Percentiles rank a stretch among this genome's conserved stretches.
phyloP scores from a whole-genome alignment of 1,140 invertebrate species.

The Venturia canescens region DNA sequence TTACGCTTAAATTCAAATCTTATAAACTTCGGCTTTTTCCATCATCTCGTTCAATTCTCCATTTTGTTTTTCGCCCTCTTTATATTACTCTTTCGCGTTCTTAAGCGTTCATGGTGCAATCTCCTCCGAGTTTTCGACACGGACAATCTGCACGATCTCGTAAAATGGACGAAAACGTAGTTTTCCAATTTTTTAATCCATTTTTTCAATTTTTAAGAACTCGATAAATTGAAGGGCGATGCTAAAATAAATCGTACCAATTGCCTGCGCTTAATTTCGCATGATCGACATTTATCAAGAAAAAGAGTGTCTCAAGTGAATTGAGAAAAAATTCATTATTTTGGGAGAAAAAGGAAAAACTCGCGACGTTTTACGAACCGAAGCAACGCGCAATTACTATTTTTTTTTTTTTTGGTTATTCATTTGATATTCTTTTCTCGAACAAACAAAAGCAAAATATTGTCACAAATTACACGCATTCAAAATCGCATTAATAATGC shows the following conservation, averaged over 20 bases:
- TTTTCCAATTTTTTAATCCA: not conserved
- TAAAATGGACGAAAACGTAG: constrained; percentile 30
- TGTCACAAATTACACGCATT: too few species aligned
- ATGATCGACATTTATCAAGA: not conserved
- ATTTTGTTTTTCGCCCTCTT: not conserved
- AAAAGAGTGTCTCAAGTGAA: not conserved
- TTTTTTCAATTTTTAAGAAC: constrained; percentile 11
- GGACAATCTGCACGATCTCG: constrained; percentile 7
- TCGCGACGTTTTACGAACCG: not conserved
- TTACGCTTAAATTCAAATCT: constrained; percentile 70
- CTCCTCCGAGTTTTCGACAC: too few species aligned
- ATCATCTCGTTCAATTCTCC: constrained; percentile 37
- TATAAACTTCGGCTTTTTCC: constrained; percentile 62
- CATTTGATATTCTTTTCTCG: too few species aligned
- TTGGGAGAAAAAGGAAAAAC: not conserved
- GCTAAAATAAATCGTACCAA: constrained; percentile 57
- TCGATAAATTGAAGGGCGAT: constrained; percentile 4
- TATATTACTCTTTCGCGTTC: not conserved
- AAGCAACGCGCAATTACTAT: not conserved
- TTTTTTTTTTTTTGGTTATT: not conserved
- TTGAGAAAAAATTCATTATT: not conserved
- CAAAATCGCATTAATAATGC: too few species aligned
- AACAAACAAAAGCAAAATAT: too few species aligned
- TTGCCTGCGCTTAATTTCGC: constrained; percentile 57
- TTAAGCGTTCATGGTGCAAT: constrained; percentile 47